phyloP scores from a whole-genome alignment of 2,888 invertebrate genomes.

The Lasioglossum zephyrum region DNA sequence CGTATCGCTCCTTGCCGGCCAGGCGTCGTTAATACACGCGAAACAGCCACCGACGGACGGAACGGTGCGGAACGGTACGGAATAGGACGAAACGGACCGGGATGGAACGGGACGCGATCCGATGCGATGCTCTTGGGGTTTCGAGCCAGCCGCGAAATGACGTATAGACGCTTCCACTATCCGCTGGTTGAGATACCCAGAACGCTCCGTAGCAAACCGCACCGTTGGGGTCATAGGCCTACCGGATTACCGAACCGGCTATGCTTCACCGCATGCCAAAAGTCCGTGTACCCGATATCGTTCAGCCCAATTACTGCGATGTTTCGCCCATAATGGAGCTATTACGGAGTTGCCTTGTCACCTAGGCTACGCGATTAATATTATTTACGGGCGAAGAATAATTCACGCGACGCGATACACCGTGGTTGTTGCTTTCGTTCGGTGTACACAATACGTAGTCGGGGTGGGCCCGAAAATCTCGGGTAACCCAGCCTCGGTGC shows the following conservation, averaged over 20 bases:
- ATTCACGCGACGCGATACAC: constrained; percentile 17
- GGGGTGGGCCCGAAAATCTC: too few species aligned
- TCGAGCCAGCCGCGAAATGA: constrained; percentile 54
- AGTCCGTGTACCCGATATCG: constrained; percentile 72
- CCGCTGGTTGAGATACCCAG: constrained; percentile 39
- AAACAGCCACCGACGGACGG: constrained; percentile 45
- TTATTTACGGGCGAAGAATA: constrained; percentile 47
- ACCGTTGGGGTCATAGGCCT: constrained; percentile 49
- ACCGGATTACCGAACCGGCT: constrained; percentile 62
- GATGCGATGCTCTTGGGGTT: constrained; percentile 51
- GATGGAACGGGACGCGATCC: constrained; percentile 17
- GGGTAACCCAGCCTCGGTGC: too few species aligned
- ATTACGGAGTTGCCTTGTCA: constrained; percentile 59
- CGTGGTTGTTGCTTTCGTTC: not conserved
- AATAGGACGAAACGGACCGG: not conserved
- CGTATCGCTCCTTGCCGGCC: constrained; percentile 68
- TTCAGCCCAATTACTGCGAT: constrained; percentile 62
- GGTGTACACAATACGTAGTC: too few species aligned
- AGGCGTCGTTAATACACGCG: constrained; percentile 63
- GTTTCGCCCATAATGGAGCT: constrained; percentile 58
- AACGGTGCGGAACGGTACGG: not conserved
- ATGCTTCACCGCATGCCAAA: constrained; percentile 71
- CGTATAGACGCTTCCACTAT: constrained; percentile 63
- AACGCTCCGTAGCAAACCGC: constrained; percentile 52
- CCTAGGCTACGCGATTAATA: constrained; percentile 48